Conservation (phyloP, 37 sponge, comb jelly and placozoan species). For the Mnemiopsis leidyi region DNA sequence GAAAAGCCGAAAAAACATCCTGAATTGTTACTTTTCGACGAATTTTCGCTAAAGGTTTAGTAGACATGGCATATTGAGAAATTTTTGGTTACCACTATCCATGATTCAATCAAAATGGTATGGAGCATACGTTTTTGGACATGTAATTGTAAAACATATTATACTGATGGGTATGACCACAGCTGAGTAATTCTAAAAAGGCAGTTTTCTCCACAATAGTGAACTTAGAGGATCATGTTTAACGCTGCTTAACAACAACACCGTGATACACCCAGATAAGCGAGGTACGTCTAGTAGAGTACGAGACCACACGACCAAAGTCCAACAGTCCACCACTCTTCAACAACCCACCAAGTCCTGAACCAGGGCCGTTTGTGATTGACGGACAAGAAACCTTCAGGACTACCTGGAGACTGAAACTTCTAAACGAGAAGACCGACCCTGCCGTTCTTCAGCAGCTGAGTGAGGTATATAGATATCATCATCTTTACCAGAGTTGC, state of each 20-base stretch:
- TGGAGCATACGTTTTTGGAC: too few species aligned
- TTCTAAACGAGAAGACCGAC: neutral
- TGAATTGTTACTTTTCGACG: neutral
- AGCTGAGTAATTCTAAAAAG: too few species aligned
- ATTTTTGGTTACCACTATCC: too few species aligned
- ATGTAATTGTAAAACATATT: too few species aligned
- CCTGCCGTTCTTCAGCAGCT: neutral
- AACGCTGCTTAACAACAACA: too few species aligned
- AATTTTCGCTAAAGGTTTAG: neutral
- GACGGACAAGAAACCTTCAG: neutral
- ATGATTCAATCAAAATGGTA: too few species aligned
- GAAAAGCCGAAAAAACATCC: conserved; percentile 9
- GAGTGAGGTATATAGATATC: neutral
- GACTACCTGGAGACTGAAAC: neutral
- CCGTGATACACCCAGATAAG: too few species aligned
- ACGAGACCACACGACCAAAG: neutral
- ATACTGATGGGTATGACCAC: too few species aligned
- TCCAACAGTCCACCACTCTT: neutral
- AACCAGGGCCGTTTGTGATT: neutral
- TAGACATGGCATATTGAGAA: too few species aligned
- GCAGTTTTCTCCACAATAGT: too few species aligned
- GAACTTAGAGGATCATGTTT: too few species aligned
- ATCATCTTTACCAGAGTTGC: too few species aligned
- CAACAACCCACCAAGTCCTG: neutral
- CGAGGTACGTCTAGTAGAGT: neutral